These are phyloP conservation scores for Halcyon leucocephala DNA, from an alignment of 2,797 vertebrate species.

Conservation along the genomic window DNA sequence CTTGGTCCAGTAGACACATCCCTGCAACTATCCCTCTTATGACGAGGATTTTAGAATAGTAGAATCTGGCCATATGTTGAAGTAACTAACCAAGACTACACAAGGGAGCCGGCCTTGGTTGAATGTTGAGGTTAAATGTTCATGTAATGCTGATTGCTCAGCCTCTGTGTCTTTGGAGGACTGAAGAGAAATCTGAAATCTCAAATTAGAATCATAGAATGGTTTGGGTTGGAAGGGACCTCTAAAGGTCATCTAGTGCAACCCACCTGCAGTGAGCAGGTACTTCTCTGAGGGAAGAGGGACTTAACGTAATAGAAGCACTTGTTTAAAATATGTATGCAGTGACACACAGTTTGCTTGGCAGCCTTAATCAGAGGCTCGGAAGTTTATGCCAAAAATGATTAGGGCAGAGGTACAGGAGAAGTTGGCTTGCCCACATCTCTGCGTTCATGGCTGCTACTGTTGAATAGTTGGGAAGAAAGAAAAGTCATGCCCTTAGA, in stretches of 20 bases:
- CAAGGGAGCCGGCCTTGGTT: not conserved
- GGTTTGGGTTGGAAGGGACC: too few relatives aligned
- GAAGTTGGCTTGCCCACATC: not conserved
- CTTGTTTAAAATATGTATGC: not conserved
- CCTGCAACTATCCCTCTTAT: not conserved
- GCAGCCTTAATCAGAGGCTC: not conserved
- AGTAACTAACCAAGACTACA: not conserved
- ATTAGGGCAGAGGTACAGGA: not conserved
- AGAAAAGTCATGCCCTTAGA: not conserved
- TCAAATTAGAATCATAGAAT: not conserved
- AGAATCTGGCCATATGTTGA: not conserved
- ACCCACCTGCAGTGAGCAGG: too few relatives aligned
- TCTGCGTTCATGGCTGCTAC: not conserved
- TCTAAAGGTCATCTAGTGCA: too few relatives aligned
- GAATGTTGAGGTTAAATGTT: not conserved
- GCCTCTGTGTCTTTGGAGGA: not conserved
- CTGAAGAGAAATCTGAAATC: not conserved
- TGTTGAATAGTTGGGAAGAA: not conserved
- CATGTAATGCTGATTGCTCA: not conserved
- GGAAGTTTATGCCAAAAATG: not conserved
- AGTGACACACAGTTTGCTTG: not conserved
- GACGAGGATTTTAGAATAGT: not conserved
- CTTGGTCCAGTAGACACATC: not conserved
- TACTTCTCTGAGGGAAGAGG: not conserved
- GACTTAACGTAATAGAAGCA: not conserved